Evolutionary conservation across 2,113 vertebrate species (phyloP).

Genomic region (Salvelinus alpinus): DNA sequence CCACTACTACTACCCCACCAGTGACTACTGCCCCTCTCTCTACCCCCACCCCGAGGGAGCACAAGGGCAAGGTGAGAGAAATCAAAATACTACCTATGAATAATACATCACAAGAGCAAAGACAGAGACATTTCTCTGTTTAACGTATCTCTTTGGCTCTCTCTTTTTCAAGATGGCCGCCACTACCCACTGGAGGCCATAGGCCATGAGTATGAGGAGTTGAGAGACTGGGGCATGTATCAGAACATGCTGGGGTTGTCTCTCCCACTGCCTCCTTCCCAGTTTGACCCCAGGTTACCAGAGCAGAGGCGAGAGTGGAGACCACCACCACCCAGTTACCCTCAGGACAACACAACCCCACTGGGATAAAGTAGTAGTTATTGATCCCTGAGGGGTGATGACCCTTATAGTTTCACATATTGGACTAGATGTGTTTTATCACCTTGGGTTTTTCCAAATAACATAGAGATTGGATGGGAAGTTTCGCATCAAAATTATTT

Average conservation of each 20-base stretch:
- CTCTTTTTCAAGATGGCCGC: constrained; percentile 33
- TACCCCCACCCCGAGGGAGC: constrained; percentile 53
- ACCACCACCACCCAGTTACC: constrained; percentile 1
- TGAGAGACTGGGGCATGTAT: constrained; percentile 44
- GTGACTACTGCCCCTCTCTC: constrained; percentile 58
- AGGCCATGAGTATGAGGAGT: constrained; percentile 64
- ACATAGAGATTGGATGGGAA: too few species aligned
- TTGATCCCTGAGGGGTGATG: too few species aligned
- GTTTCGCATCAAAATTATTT: too few species aligned
- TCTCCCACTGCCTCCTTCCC: constrained; percentile 22
- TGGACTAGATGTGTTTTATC: too few species aligned
- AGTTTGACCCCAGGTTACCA: constrained; percentile 25
- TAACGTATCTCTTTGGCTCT: not conserved
- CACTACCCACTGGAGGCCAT: constrained; percentile 30
- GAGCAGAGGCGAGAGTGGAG: constrained; percentile 35
- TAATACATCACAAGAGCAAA: not conserved
- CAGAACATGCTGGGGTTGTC: constrained; percentile 46
- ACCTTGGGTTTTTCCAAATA: too few species aligned
- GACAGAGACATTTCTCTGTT: not conserved
- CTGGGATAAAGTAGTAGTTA: too few species aligned
- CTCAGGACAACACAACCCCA: constrained; percentile 46
- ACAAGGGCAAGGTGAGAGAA: constrained; percentile 44
- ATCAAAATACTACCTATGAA: not conserved
- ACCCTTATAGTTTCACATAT: too few species aligned
- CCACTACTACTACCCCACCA: constrained; percentile 70